Evolutionary conservation across 2,113 vertebrate genomes (phyloP).

Genomic region (Donacobius atricapilla): DNA sequence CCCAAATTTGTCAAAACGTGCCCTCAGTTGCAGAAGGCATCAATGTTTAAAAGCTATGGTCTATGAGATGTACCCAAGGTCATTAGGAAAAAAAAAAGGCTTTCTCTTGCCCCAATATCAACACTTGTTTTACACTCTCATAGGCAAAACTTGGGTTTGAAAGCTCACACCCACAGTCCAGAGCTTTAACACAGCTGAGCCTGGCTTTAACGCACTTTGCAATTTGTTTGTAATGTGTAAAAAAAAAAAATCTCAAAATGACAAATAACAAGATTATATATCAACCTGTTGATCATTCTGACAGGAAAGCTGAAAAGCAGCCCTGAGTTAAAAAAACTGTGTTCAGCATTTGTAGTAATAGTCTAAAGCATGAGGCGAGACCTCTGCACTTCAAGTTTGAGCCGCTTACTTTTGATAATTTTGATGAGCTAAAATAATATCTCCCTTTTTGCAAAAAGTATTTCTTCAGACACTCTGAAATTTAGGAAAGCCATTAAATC

Average conservation of each 20-base stretch:
- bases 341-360: neutral
- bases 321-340: neutral
- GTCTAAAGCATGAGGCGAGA: constrained; percentile 23
- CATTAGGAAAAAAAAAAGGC: no score
- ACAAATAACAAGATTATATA: neutral
- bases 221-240: neutral
- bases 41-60: neutral
- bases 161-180: neutral
- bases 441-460: constrained; percentile 5
- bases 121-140: neutral
- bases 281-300: constrained; percentile 73
- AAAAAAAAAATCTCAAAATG: neutral
- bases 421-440: constrained; percentile 53
- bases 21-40: neutral
- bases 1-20: neutral
- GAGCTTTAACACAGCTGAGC: neutral
- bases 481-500: constrained; percentile 70
- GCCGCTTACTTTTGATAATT: constrained; percentile 44
- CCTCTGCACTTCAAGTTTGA: neutral
- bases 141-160: neutral
- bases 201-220: neutral
- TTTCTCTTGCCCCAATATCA: neutral
- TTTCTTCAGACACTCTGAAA: constrained; percentile 43
- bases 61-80: neutral
- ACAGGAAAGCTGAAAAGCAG: neutral